Percentiles rank a stretch among this genome's conserved stretches.
Evolutionary conservation across 2,797 vertebrate species (phyloP).

Genomic region (Clarias laeviceps): DNA sequence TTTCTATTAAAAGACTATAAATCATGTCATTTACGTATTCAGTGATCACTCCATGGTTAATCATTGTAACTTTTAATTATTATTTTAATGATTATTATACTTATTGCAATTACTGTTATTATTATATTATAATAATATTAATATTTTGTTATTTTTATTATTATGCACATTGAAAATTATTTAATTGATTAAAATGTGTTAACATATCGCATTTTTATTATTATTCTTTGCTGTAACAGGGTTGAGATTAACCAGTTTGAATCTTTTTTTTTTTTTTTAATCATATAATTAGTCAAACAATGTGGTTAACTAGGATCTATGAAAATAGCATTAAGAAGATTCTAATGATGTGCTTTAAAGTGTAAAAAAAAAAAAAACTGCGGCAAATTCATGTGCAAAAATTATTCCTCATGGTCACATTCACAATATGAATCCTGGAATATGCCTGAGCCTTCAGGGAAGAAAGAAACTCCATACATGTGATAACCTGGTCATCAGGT

Average conservation of each 20-base stretch:
- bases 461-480: too few species aligned
- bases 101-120: too few species aligned
- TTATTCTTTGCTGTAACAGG: background rate
- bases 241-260: background rate
- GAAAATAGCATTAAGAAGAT: background rate
- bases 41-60: too few species aligned
- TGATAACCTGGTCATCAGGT: too few species aligned
- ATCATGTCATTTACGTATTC: background rate
- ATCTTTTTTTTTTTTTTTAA: background rate
- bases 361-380: too few species aligned
- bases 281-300: background rate
- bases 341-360: background rate
- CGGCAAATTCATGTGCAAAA: too few species aligned
- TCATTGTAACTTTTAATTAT: too few species aligned
- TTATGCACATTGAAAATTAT: background rate
- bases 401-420: too few species aligned
- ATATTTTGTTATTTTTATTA: background rate
- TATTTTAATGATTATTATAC: too few species aligned
- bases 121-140: too few species aligned
- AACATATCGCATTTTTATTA: background rate
- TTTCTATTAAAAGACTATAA: background rate
- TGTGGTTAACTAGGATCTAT: background rate
- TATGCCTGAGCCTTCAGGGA: too few species aligned
- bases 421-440: too few species aligned
- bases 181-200: background rate